phyloP scores from a whole-genome alignment of 2,888 invertebrate genomes.

The Rhopalosiphum nymphaeae region DNA sequence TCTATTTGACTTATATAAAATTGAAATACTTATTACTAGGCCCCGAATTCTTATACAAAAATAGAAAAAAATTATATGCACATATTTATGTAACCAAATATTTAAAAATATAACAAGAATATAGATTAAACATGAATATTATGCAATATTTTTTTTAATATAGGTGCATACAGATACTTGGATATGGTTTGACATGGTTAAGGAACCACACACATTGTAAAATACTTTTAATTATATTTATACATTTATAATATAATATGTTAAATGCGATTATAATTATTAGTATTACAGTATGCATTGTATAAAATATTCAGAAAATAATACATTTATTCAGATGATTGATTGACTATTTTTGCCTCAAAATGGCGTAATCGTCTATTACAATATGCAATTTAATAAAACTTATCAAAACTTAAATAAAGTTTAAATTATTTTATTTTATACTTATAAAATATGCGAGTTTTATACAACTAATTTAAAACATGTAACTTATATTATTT shows the following conservation, averaged over 20 bases:
- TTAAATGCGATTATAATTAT: not conserved
- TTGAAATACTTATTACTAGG: not conserved
- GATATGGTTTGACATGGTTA: too few species aligned
- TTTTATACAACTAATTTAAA: not conserved
- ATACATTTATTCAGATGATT: not conserved
- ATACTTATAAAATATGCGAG: not conserved
- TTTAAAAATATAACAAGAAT: too few species aligned
- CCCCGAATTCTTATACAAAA: not conserved
- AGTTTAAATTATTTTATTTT: not conserved
- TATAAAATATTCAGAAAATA: not conserved
- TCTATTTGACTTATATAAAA: not conserved
- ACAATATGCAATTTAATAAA: not conserved
- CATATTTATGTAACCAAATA: too few species aligned
- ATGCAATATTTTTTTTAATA: too few species aligned
- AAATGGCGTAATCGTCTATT: not conserved
- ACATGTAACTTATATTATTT: not conserved
- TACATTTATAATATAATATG: not conserved
- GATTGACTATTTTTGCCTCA: not conserved
- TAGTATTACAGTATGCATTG: not conserved
- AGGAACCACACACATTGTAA: too few species aligned
- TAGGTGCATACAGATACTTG: too few species aligned
- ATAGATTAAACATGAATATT: too few species aligned
- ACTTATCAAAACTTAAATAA: not conserved
- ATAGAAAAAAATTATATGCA: not conserved
- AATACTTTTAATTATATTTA: not conserved